Evolutionary conservation across 2,888 invertebrate species (phyloP), one percentile per base, ranked within the genome.

Genomic region (Oscheius sp.): DNA sequence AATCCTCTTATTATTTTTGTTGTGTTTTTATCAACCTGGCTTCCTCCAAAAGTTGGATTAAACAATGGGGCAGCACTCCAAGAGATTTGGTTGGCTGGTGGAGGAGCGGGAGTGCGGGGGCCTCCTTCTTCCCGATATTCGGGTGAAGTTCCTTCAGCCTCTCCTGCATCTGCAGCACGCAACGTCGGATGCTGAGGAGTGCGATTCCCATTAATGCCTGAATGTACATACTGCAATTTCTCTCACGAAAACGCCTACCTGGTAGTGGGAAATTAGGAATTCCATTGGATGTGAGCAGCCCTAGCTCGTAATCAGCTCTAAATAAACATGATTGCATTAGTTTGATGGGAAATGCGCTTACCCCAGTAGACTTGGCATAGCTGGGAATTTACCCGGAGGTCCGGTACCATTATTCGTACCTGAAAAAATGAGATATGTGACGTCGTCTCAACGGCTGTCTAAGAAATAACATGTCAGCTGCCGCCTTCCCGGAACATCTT

Each of bases 381-480:
- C 12, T 13, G 70, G 70, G 52, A 70, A 70, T 23, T 45, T 58
- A 23, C 35, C 55, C 55, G 55, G 9, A 13, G 69, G n/a, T 21
- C 27, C 21, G 13, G 55, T 29, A 43, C 41, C 18, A 18, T 35
- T 55, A 21, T 18, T 18, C 13, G 43, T 21, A 35, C 29, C 41
- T 43, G 35, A 55, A 69, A 52, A n/a, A 27, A 25, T 45, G 69
- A 12, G 55, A 9, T 6, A 35, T 35, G 35, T 35, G 35, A 35
- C 35, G 35, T 35, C n/a, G 35, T 35, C 35, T 35, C 35, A 9
- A 35, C 35, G 35, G 35, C 9, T 35, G 29, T 25, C 35, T 35
- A 49, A 21, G 45, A 49, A 46, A 56, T 29, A 41, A 35, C 46
- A 70, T 21, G 59, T 46, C 69, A 69, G 69, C 35, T 70, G 58